Percentiles rank a stretch among this genome's conserved stretches.
These are phyloP conservation scores for Euthynnus affinis DNA, from an alignment of 2,797 vertebrate species.

Conservation along the genomic window DNA sequence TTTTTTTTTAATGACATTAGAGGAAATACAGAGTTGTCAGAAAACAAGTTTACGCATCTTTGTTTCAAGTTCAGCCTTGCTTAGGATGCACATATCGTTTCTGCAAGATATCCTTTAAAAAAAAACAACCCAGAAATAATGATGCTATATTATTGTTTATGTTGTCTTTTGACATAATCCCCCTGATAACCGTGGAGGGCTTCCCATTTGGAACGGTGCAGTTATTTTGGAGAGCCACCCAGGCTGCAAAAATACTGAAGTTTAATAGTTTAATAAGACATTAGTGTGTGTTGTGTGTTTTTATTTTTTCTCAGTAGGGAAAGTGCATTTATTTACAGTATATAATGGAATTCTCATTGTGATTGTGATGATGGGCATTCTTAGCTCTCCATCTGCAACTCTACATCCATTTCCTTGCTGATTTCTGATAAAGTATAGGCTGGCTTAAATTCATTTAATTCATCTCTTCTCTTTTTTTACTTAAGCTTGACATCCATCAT, in stretches of 20 bases:
- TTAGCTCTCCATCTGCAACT: neutral
- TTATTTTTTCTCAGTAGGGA: neutral
- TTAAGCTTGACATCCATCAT: neutral
- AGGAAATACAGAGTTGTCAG: neutral
- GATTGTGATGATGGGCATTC: neutral
- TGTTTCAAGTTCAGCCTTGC: neutral
- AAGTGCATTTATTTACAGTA: neutral
- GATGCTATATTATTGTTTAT: neutral
- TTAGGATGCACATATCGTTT: neutral
- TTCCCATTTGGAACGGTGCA: conserved; percentile 32
- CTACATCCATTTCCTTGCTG: neutral
- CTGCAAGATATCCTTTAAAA: neutral
- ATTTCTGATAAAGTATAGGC: neutral
- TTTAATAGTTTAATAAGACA: neutral
- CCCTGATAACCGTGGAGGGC: neutral
- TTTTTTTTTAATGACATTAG: neutral
- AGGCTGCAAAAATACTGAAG: conserved; percentile 11
- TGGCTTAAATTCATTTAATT: no score
- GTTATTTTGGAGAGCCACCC: conserved; percentile 15
- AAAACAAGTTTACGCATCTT: conserved; percentile 31
- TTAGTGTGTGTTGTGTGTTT: no score
- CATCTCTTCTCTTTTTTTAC: neutral
- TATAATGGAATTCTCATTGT: conserved; percentile 2
- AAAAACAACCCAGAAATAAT: neutral
- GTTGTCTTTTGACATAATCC: neutral